phyloP scores from a whole-genome alignment of 1,140 invertebrate species.

The Homarus americanus region DNA sequence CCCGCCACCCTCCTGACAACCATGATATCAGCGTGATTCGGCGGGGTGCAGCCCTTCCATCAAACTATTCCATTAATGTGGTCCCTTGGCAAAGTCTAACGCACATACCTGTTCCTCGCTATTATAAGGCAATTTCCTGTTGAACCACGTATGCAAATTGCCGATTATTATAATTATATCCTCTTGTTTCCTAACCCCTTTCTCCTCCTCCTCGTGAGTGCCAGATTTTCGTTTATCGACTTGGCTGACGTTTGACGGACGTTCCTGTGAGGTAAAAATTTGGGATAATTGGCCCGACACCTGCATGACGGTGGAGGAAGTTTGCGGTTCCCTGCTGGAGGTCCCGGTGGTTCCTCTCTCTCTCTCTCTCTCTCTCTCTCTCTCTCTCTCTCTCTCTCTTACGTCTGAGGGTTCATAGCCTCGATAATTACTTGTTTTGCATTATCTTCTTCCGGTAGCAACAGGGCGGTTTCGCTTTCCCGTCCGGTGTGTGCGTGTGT shows the following conservation, averaged over 20 bases:
- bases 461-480: neutral
- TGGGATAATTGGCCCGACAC: neutral
- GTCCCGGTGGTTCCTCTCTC: neutral
- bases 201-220: neutral
- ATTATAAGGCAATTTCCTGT: neutral
- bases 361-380: neutral
- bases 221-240: neutral
- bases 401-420: neutral
- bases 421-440: neutral
- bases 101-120: neutral
- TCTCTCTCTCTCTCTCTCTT: neutral
- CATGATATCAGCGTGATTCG: neutral
- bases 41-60: neutral
- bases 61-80: neutral
- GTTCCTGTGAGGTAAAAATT: neutral
- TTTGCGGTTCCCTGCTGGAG: neutral
- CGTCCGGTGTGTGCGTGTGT: neutral
- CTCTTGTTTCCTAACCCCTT: neutral
- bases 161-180: neutral
- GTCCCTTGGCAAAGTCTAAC: neutral
- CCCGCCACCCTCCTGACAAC: neutral
- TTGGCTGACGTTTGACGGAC: neutral
- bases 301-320: neutral
- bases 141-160: neutral
- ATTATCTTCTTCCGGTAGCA: neutral